Base-by-base conservation (phyloP, 2,113 vertebrate genomes). In the Cricetomys ansorgei region DNA sequence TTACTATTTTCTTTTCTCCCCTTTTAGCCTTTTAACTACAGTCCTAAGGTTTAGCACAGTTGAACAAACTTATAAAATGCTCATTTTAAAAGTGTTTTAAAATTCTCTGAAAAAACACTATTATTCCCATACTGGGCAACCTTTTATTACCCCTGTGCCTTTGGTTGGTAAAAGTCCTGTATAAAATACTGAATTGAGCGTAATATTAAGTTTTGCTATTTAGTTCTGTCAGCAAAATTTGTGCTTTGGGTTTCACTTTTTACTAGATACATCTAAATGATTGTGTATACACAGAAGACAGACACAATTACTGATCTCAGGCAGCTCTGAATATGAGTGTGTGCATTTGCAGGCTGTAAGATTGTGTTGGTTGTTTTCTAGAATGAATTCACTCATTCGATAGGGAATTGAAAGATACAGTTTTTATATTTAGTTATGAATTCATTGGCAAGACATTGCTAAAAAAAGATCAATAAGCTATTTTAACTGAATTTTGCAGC, bases 71-170 rank as follows among this genome's bases (percentile, higher is more conserved):
- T 62, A 50, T 5, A 92, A 94, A 88, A 77, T 72, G 55, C 7
- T 69, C 10, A 89, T 62, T 92, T 91, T 77, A 43, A 64, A 89
- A 77, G 50, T 37, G 7, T 85, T 77, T 80, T 34, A 69, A 83
- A 85, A 73, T 43, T 87, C 92, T 79, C 73, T 80, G 34, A 92
- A 85, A 92, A 84, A 94, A 85, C 45, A 13, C 27, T 88, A 21
- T 95, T 85, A 92, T 94, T 95, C 69, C 57, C 53, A 57, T 88
- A 53, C 7, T 88, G 23, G 34, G 50, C 40, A 43, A 79, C 64
- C 70, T 59, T 85, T 5, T 48, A 5, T 23, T 34, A n/a, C 19
- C 34, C 40, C 57, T 21, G 15, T n/a, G 31, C 3, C 50, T 76
- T 59, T 4, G 65, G 31, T 73, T 31, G 55, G 45, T 84, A 70